Base-by-base conservation (phyloP, 2,888 invertebrate species). In the Penaeus monodon region DNA sequence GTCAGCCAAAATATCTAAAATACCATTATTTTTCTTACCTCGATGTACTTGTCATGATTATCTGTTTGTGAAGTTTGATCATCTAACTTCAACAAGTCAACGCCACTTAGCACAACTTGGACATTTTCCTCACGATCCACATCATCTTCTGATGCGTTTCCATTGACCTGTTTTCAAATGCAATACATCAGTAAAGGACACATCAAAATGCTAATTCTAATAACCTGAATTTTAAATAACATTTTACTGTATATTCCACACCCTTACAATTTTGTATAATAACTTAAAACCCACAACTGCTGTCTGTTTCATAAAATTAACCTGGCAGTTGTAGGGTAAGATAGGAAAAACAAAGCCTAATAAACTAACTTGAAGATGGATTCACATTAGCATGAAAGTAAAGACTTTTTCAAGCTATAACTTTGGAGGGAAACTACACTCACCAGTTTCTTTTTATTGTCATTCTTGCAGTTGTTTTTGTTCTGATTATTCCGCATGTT, bases 1-100 rank as follows among this genome's bases (percentile, higher is more conserved):
- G 33, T 38, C 33, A 38, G 6, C 33, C 6, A 3, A 38, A 38
- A 38, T 38, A 38, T 1, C 49, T 49, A 1, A 49, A 49, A 49
- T 49, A 12, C 49, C 49, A 49, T 57, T 4, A 57, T 17, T 57
- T 8, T 44, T 7, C 82, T 82, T n/a, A 89, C 89, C 87, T 89
- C 84, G 24, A 88, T 88, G n/a, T 88, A 88, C 66, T 84, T 88
- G 14, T 88, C 84, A 80, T 88, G 84, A 29, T 88, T 84, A 70
- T 88, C 88, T 24, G 80, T 84, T 24, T 81, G 80, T 17, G 79
- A 29, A 29, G 76, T 85, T 76, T 89, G 84, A 29, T 90, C 90
- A 76, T 90, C 88, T 1, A 90, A 70, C 73, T 88, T 86, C 22
- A 90, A 85, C 20, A 88, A 88, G 80, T 90, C 90, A 6, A 90